phyloP scores from a whole-genome alignment of 2,113 vertebrate species.

The Pseudopipra pipra region DNA sequence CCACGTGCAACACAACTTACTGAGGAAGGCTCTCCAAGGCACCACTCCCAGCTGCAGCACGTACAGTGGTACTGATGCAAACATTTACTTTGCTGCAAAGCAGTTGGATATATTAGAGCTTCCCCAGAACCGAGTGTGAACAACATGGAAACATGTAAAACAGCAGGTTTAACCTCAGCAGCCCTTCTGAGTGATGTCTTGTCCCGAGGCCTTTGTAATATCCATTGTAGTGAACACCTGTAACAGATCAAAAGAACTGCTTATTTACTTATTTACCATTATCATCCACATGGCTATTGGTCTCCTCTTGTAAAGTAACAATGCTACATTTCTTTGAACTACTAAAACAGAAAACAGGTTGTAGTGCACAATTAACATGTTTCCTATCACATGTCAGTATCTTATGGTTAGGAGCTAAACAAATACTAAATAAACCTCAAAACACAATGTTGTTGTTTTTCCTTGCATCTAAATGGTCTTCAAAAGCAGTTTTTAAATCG shows the following conservation, averaged over 20 bases:
- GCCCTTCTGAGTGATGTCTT: constrained; percentile 81
- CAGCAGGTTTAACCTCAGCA: constrained; percentile 99
- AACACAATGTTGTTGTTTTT: background rate
- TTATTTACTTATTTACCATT: background rate
- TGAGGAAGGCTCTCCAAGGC: background rate
- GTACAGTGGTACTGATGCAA: background rate
- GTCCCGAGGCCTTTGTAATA: constrained; percentile 88
- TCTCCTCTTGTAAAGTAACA: background rate
- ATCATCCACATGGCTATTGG: background rate
- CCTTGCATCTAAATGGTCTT: background rate
- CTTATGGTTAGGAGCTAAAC: background rate
- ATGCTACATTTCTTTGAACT: background rate
- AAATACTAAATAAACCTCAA: background rate
- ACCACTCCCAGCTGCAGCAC: background rate
- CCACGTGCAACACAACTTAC: constrained; percentile 35
- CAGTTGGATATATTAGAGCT: background rate
- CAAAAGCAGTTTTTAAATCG: background rate
- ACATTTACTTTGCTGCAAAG: constrained; percentile 12
- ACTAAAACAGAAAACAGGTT: background rate
- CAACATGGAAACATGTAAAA: constrained; percentile 65
- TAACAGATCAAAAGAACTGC: background rate
- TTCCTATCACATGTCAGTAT: background rate
- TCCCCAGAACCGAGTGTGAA: constrained; percentile 7
- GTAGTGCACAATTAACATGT: background rate
- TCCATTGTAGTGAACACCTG: constrained; percentile 92